Evolutionary conservation across 2,113 vertebrate genomes (phyloP).

Genomic region (Gila orcuttii): DNA sequence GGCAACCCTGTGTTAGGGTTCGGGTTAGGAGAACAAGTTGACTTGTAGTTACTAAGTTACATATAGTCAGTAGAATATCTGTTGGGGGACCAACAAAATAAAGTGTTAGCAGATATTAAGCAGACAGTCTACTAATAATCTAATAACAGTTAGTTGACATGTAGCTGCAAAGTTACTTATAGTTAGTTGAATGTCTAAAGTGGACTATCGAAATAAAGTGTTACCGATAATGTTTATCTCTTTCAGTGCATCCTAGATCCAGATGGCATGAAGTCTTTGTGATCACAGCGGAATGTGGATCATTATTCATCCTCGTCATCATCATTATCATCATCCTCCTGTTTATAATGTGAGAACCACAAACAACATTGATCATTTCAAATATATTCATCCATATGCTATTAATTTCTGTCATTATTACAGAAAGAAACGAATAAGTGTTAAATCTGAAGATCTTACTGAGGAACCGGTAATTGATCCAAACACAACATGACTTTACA

Average conservation of each 20-base stretch:
- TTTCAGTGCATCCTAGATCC: neutral
- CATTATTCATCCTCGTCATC: neutral
- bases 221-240: neutral
- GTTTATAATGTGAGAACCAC: constrained; percentile 5
- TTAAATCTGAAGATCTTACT: neutral
- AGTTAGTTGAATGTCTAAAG: too few relatives aligned
- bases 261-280: neutral
- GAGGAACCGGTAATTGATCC: neutral
- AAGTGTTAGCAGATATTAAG: too few relatives aligned
- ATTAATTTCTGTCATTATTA: neutral
- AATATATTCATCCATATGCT: neutral
- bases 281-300: neutral
- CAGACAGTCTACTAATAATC: too few relatives aligned
- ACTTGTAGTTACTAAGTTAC: too few relatives aligned
- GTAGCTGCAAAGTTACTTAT: too few relatives aligned
- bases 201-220: too few relatives aligned
- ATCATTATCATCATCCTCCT: neutral
- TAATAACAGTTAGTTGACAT: too few relatives aligned
- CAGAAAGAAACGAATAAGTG: neutral
- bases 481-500: neutral
- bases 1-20: too few relatives aligned
- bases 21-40: too few relatives aligned
- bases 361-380: neutral
- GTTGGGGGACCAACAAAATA: too few relatives aligned
- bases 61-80: too few relatives aligned